These are phyloP conservation scores for Gadus macrocephalus DNA, from an alignment of 2,113 vertebrate species.

Conservation along the genomic window DNA sequence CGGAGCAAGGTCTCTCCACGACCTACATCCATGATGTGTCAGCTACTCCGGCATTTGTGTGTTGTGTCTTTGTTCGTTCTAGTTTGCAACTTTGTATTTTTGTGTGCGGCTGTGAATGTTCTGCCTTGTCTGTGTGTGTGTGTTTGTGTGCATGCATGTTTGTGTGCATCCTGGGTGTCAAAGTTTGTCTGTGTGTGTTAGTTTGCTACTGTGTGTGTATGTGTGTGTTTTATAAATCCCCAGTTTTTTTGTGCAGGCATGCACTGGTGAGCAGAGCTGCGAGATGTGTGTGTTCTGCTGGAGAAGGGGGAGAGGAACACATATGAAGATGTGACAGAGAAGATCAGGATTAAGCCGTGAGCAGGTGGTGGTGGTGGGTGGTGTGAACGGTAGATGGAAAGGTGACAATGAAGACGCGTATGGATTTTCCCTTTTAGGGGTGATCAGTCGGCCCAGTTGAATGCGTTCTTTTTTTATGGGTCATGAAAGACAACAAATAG, in stretches of 20 bases:
- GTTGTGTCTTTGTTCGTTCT: background rate
- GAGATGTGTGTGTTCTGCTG: too few relatives aligned
- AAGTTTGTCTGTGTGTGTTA: too few relatives aligned
- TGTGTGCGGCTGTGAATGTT: background rate
- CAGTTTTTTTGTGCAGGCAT: too few relatives aligned
- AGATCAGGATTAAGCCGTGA: too few relatives aligned
- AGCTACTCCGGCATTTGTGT: background rate
- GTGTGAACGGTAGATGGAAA: conserved; percentile 17
- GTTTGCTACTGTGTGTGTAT: too few relatives aligned
- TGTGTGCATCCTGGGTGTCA: background rate
- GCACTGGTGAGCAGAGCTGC: too few relatives aligned
- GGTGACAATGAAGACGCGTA: conserved; percentile 49
- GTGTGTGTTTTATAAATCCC: too few relatives aligned
- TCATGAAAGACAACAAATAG: too few relatives aligned
- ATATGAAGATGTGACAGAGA: too few relatives aligned
- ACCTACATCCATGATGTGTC: too few relatives aligned
- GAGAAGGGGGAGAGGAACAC: too few relatives aligned
- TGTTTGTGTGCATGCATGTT: conserved; percentile 1
- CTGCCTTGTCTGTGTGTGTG: background rate
- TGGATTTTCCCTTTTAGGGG: conserved; percentile 55
- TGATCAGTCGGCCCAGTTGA: conserved; percentile 47
- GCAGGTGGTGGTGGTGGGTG: background rate
- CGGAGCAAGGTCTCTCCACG: too few relatives aligned
- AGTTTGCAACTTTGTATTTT: background rate
- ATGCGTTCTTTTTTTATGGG: conserved; percentile 40